A percentile compares a stretch with the other conserved stretches of the same genome.
Evolutionary conservation across 2,888 invertebrate genomes (phyloP).

Genomic region (Druceiella hillmani): DNA sequence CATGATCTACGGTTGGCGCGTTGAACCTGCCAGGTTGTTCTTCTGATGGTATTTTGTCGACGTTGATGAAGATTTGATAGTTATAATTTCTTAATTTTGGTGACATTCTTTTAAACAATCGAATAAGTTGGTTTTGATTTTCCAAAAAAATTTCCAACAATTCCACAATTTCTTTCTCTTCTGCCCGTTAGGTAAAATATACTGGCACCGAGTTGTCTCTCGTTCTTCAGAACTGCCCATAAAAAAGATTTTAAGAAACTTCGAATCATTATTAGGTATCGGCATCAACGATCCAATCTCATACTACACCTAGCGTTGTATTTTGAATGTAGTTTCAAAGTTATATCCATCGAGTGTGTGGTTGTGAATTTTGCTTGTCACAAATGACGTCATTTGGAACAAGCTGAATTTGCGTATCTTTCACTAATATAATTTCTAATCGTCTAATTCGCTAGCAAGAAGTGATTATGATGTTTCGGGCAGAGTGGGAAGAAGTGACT

Average conservation of each 20-base stretch:
- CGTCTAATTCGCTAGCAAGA: too few species aligned
- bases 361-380: slow-evolving; percentile 21
- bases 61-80: too few species aligned
- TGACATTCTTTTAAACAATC: not conserved
- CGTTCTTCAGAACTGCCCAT: slow-evolving; percentile 21
- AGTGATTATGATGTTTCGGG: too few species aligned
- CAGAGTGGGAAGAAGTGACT: too few species aligned
- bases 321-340: slow-evolving; percentile 25
- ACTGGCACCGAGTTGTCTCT: slow-evolving; percentile 15
- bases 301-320: slow-evolving; percentile 22
- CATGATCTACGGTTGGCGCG: too few species aligned
- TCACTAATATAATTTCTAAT: too few species aligned
- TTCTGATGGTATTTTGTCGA: too few species aligned
- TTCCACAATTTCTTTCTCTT: slow-evolving; percentile 5
- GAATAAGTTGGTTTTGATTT: too few species aligned
- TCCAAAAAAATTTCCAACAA: slow-evolving; percentile 1
- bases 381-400: too few species aligned
- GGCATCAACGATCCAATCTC: slow-evolving; percentile 25
- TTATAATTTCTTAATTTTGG: slow-evolving; percentile 1
- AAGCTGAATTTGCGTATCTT: too few species aligned
- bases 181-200: slow-evolving; percentile 23
- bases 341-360: slow-evolving; percentile 19
- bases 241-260: slow-evolving; percentile 29
- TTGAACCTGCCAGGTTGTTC: too few species aligned
- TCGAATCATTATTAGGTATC: slow-evolving; percentile 25